Conservation (phyloP, 2,113 vertebrate genomes). For the Procavia capensis region DNA sequence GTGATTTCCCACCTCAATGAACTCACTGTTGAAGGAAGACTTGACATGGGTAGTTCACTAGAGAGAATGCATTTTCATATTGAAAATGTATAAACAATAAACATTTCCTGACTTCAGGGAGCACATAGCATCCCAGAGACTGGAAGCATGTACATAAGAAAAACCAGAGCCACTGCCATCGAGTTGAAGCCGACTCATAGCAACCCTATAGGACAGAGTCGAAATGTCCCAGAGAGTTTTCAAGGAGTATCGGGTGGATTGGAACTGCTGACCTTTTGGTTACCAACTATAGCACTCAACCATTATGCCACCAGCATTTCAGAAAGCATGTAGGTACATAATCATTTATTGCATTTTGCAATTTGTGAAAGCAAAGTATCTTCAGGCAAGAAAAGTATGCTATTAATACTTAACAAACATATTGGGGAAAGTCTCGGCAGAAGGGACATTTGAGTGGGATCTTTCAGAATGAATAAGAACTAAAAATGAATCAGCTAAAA, state of each 20-base stretch:
- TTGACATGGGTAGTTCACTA: not conserved
- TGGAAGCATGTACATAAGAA: not conserved
- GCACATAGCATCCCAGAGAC: not conserved
- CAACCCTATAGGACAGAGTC: too few species aligned
- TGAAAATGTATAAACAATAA: not conserved
- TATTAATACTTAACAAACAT: not conserved
- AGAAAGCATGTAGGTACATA: not conserved
- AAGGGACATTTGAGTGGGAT: not conserved
- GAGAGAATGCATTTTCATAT: not conserved
- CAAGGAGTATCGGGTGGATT: too few species aligned
- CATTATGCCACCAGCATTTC: too few species aligned
- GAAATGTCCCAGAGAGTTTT: too few species aligned
- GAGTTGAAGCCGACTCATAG: too few species aligned
- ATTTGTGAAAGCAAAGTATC: not conserved
- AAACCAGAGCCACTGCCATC: too few species aligned
- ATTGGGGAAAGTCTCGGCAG: not conserved
- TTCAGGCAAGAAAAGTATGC: not conserved
- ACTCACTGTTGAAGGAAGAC: not conserved
- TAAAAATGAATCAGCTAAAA: not conserved
- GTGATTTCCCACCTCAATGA: not conserved
- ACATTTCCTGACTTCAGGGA: not conserved
- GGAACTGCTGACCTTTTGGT: too few species aligned
- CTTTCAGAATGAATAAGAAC: not conserved
- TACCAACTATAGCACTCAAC: too few species aligned
- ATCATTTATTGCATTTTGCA: not conserved